Evolutionary conservation across 2,888 invertebrate genomes (phyloP).

Genomic region (Heterodera filipjevi): DNA sequence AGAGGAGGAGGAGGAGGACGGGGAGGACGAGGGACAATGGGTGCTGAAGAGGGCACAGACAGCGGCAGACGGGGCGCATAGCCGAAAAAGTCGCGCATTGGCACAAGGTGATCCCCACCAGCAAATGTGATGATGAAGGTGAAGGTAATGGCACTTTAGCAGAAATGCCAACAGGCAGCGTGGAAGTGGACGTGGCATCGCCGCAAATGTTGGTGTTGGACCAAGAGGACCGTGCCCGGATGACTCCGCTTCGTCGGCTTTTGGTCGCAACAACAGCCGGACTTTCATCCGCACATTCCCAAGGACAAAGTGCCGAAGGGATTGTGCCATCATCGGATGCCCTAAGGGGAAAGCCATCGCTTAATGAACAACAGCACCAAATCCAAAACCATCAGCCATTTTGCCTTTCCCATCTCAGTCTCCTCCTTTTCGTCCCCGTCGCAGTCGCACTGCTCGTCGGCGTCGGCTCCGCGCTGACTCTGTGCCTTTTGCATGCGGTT

Average conservation of each 20-base stretch:
- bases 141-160: neutral
- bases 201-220: slow-evolving; percentile 58
- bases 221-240: slow-evolving; percentile 45
- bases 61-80: neutral
- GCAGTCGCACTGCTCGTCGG: neutral
- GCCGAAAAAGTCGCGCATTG: slow-evolving; percentile 7
- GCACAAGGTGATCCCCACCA: neutral
- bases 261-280: neutral
- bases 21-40: slow-evolving; percentile 16
- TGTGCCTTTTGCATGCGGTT: neutral
- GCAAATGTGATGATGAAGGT: neutral
- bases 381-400: neutral
- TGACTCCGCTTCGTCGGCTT: slow-evolving; percentile 13
- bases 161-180: neutral
- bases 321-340: neutral
- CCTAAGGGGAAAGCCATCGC: neutral
- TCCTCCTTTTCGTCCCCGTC: neutral
- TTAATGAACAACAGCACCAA: neutral
- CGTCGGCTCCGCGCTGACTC: neutral
- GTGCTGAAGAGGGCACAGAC: slow-evolving; percentile 21
- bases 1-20: slow-evolving; percentile 24
- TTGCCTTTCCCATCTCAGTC: neutral
- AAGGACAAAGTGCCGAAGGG: neutral
- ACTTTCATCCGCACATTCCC: neutral
- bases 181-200: slow-evolving; percentile 59